Percentiles rank a stretch among this genome's conserved stretches.
phyloP scores from a whole-genome alignment of 2,113 vertebrate genomes.

The Herpetotheres cachinnans region DNA sequence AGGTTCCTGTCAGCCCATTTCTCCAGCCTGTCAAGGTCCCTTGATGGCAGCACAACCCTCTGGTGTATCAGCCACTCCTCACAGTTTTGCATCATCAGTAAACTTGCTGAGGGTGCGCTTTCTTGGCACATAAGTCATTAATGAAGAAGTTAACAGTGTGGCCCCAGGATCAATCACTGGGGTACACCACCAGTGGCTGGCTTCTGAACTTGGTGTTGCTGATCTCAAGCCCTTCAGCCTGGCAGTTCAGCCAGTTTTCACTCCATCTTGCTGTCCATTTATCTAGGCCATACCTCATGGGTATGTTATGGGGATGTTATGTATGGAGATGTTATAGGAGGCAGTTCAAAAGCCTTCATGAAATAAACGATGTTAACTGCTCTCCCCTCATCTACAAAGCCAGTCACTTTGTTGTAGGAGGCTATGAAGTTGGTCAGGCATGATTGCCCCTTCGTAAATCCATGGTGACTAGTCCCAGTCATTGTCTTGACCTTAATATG shows the following conservation, averaged over 20 bases:
- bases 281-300: neutral
- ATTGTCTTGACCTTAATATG: neutral
- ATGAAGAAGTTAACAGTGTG: neutral
- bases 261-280: neutral
- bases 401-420: no score
- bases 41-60: no score
- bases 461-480: neutral
- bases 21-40: no score
- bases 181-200: neutral
- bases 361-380: neutral
- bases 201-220: neutral
- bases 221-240: neutral
- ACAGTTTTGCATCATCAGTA: neutral
- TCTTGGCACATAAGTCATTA: neutral
- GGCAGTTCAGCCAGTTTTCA: neutral
- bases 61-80: no score
- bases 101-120: neutral
- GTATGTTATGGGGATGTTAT: no score
- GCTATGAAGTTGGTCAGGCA: no score
- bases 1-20: no score
- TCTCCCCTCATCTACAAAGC: no score
- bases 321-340: neutral
- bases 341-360: neutral
- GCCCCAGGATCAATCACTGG: neutral
- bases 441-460: neutral